Base-by-base conservation (phyloP, 2,113 vertebrate genomes). In the Hylia prasina region DNA sequence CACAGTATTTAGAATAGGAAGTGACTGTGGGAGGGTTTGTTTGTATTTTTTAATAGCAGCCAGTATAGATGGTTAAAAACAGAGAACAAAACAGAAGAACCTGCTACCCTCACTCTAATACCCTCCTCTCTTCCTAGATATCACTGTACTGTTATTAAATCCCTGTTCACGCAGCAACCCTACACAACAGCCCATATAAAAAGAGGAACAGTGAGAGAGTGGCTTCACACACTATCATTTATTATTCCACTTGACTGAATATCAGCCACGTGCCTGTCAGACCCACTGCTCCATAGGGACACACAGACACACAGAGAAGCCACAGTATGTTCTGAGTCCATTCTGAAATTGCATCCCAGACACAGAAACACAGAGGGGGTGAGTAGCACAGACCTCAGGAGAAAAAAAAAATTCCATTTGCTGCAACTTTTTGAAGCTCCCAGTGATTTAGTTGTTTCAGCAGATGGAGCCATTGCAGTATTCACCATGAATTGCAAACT, bases 381-480 rank as follows among this genome's bases (percentile, higher is more conserved):
- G 48, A 57, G 37, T 2, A 71, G 65, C 48, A 33, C 15, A 51
- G 35, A 45, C 0, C 0, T 2, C 3, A 50, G 35, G 10, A 69
- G 30, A 25, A 86, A 56, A 56, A 80, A 71, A 47, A 37, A 87
- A 73, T 40, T 23, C 31, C 17, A 30, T 73, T 56, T 86, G 21
- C 72, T 40, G 31, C 37, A 71, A 33, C 22, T 51, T 82, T 50
- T 30, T 48, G 40, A 81, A 87, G 69, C 54, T 92, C 63, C n/a
- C 45, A 53, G 70, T 82, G 81, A 95, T 85, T 95, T 78, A 84
- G 42, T 79, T 89, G 70, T 91, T 94, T 94, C 96, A 94, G 89
- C 82, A 97, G 96, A 91, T 95, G 96, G 96, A 97, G 95, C 94
- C 93, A 92, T 95, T 96, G 93, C 96, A 76, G 40, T 80, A 23